Evolutionary conservation across 2,888 invertebrate genomes (phyloP).

Genomic region (Leptura quadrifasciata): DNA sequence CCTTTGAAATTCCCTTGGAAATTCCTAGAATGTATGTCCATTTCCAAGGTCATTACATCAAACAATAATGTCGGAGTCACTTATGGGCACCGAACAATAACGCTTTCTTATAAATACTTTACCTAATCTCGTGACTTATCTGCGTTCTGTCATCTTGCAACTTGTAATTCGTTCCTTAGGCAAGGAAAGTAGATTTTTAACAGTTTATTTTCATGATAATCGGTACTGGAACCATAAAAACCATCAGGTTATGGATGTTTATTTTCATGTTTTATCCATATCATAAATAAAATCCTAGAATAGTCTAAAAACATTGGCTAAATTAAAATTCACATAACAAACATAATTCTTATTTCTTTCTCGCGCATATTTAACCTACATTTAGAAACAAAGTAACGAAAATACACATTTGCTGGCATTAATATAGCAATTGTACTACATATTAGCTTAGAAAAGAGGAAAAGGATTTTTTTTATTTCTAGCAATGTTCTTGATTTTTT

Average conservation of each 20-base stretch:
- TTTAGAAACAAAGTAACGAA: too few relatives aligned
- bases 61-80: slow-evolving; percentile 17
- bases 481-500: too few relatives aligned
- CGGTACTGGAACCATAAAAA: background rate
- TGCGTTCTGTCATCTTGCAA: slow-evolving; percentile 37
- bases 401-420: too few relatives aligned
- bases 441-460: too few relatives aligned
- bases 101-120: slow-evolving; percentile 45
- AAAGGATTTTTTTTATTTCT: too few relatives aligned
- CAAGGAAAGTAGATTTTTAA: slow-evolving; percentile 32
- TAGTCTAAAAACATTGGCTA: background rate
- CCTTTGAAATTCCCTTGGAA: background rate
- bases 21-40: slow-evolving; percentile 17
- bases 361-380: too few relatives aligned
- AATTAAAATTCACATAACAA: background rate
- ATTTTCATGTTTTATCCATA: background rate
- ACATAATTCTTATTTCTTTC: too few relatives aligned
- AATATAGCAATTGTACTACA: too few relatives aligned
- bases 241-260: background rate
- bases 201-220: background rate
- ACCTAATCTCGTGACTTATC: slow-evolving; percentile 51
- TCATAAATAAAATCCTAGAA: slow-evolving; percentile 4
- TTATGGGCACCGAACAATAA: slow-evolving; percentile 48
- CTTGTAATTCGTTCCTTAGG: slow-evolving; percentile 10
- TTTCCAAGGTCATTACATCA: slow-evolving; percentile 20